These are phyloP conservation scores for Dicrurus megarhynchus DNA, from an alignment of 2,113 vertebrate species.

Conservation along the genomic window DNA sequence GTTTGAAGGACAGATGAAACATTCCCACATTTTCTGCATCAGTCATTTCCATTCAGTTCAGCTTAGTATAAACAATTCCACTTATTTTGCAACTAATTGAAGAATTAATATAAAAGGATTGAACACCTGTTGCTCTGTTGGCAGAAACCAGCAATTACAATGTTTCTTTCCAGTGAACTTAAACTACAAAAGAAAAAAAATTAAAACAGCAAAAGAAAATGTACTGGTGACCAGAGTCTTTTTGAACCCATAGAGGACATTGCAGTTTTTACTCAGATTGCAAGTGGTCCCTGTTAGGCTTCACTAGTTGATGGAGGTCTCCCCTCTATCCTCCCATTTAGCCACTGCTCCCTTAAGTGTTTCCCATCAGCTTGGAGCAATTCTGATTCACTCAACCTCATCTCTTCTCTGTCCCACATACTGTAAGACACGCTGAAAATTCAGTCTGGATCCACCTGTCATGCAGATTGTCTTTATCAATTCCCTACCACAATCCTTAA, in stretches of 20 bases:
- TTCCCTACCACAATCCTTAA: not conserved
- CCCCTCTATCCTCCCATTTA: not conserved
- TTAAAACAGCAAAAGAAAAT: not conserved
- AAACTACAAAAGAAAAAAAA: not conserved
- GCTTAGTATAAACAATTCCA: constrained; percentile 37
- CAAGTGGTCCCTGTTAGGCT: not conserved
- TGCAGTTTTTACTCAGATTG: not conserved
- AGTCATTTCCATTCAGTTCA: constrained; percentile 33
- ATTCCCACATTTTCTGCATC: constrained; percentile 50
- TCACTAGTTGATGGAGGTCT: not conserved
- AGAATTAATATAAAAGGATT: constrained; percentile 56
- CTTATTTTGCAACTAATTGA: constrained; percentile 53
- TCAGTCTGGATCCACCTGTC: not conserved
- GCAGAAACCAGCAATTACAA: constrained; percentile 39
- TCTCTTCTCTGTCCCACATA: not conserved
- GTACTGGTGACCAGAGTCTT: not conserved
- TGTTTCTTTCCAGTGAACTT: not conserved
- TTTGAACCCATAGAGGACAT: not conserved
- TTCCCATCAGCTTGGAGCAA: not conserved
- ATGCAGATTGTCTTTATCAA: not conserved
- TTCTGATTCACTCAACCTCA: not conserved
- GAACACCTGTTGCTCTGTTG: constrained; percentile 54
- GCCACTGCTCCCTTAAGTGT: not conserved
- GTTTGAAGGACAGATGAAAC: constrained; percentile 37
- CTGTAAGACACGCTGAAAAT: not conserved